Percentiles rank a stretch among this genome's conserved stretches.
Conservation (phyloP, 2,113 vertebrate species). For the Corvus moneduloides region DNA sequence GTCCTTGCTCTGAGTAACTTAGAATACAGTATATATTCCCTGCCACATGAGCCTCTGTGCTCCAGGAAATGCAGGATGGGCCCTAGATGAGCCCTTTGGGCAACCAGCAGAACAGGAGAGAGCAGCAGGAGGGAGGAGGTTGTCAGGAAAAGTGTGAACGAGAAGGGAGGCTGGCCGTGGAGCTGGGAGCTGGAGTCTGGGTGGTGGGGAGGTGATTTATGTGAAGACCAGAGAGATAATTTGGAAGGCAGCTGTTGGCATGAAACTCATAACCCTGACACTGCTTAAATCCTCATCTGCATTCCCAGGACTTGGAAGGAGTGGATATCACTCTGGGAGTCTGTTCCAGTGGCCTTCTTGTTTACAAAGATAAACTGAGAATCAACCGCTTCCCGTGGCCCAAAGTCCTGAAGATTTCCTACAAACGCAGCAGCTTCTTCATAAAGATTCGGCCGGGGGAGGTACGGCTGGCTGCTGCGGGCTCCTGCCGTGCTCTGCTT, state of each 20-base stretch:
- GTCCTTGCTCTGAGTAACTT: neutral
- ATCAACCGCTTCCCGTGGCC: slow-evolving; percentile 99
- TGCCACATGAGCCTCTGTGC: neutral
- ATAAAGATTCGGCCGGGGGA: slow-evolving; percentile 97
- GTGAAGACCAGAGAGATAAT: neutral
- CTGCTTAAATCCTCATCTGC: neutral
- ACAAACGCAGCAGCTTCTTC: slow-evolving; percentile 97
- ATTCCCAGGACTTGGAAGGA: slow-evolving; percentile 88
- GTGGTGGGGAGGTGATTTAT: neutral
- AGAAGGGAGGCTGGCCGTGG: neutral
- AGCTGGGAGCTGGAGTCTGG: neutral
- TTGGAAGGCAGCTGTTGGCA: neutral
- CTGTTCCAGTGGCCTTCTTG: slow-evolving; percentile 94
- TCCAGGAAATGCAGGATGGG: neutral
- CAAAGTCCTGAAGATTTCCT: slow-evolving; percentile 97
- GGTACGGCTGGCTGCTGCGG: slow-evolving; percentile 57
- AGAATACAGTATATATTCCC: neutral
- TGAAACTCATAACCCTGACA: neutral
- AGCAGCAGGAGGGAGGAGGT: neutral
- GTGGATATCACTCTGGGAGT: slow-evolving; percentile 97
- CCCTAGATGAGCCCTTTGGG: neutral
- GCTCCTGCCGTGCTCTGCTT: neutral
- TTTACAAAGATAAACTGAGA: slow-evolving; percentile 97
- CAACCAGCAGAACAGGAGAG: neutral
- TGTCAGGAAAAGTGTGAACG: neutral